Base-by-base conservation (phyloP, 2,113 vertebrate species). In the Pluvianellus socialis region DNA sequence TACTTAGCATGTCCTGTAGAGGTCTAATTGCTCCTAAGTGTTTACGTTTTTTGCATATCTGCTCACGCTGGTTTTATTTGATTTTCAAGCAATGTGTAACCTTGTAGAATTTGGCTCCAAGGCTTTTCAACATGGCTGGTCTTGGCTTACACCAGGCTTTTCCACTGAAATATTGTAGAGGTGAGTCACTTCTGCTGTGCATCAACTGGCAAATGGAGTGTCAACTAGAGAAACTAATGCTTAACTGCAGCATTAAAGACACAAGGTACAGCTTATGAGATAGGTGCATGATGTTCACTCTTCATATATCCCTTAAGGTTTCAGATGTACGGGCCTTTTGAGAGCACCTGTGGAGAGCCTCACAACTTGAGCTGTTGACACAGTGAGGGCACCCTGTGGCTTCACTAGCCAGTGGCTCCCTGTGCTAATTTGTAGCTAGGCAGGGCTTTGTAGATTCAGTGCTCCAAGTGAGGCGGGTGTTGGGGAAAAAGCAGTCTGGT, bases 331-430 rank as follows among this genome's bases (percentile, higher is more conserved):
- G n/a, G 8, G 17, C 79, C 15, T 22, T 92, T 47, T 72, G 62
- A 75, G 12, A 20, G 20, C 5, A 8, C 10, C 6, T 3, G 0
- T 44, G n/a, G 21, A 42, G 10, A 35, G 6, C 20, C 11, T 66
- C 22, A 30, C 52, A 58, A 17, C 18, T 82, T 75, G 13, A 45
- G 8, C 7, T 19, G 13, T 15, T 65, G 32, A 50, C 58, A 28
- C 33, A 44, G 8, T n/a, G 24, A 63, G 33, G 24, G 26, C 18
- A 33, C 9, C 10, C 6, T 0, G 0, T 30, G 9, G 16, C 18
- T 92, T 88, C 67, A 38, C 12, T 14, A 58, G 50, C 19, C 5
- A 17, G 2, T 62, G 20, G 12, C n/a, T 74, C 30, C 47, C 7
- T 20, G 28, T 56, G 22, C 22, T 74, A 9, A 74, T 67, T 10